phyloP scores from a whole-genome alignment of 2,888 invertebrate species.

The Pterostichus madidus region DNA sequence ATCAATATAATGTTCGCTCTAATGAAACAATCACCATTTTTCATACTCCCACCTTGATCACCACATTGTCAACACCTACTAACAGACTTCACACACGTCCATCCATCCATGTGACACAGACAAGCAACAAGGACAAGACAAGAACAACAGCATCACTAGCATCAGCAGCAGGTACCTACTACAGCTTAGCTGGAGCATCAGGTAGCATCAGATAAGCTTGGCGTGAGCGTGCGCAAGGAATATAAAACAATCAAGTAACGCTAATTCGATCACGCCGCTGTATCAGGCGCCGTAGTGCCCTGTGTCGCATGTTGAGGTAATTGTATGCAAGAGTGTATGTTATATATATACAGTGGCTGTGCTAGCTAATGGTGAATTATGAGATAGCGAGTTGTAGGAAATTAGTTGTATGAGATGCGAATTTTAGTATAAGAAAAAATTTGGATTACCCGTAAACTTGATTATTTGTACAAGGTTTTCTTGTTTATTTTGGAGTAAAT shows the following conservation, averaged over 20 bases:
- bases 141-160: not conserved
- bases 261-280: slow-evolving; percentile 44
- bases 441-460: no score
- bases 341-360: not conserved
- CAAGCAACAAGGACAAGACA: slow-evolving; percentile 7
- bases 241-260: slow-evolving; percentile 59
- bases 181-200: not conserved
- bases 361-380: slow-evolving; percentile 21
- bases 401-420: no score
- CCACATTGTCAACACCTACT: not conserved
- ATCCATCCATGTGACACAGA: not conserved
- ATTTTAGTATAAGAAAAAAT: no score
- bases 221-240: slow-evolving; percentile 42
- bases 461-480: no score
- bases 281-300: slow-evolving; percentile 29
- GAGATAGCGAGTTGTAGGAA: not conserved
- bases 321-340: slow-evolving; percentile 26
- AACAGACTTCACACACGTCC: not conserved
- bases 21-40: no score
- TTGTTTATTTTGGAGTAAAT: no score
- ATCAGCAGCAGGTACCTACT: not conserved
- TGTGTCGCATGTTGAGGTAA: slow-evolving; percentile 19
- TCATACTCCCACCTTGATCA: no score
- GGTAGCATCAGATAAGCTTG: slow-evolving; percentile 46
- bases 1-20: no score